Base-by-base conservation (phyloP, 2,888 invertebrate genomes). In the Catonia carolina region DNA sequence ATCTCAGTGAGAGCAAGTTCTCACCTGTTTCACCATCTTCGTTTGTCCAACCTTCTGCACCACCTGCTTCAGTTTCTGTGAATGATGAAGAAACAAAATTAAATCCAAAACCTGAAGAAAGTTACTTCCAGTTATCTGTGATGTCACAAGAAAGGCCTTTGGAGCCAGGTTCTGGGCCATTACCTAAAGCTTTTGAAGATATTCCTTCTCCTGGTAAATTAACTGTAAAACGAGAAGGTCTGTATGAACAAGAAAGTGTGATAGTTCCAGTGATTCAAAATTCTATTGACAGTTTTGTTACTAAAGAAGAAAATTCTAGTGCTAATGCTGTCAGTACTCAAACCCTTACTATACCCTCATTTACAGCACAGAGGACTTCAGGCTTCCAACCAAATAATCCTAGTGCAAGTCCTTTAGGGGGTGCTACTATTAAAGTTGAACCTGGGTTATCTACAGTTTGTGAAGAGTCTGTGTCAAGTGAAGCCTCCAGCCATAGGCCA, bases 271-370 rank as follows among this genome's bases (percentile, higher is more conserved):
- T 64, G 49, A 60, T 62, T 23, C 56, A 59, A 12, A 58, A 61
- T 2, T 42, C 60, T 22, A 55, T 61, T 18, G 65, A 65, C 31
- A 58, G 58, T 56, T 55, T 61, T 53, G 62, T 63, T 18, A 62
- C 64, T 20, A 66, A 66, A 59, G 66, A 66, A 52, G 66, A 66
- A 50, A 56, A 53, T 10, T 62, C 1, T 63, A 67, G 15, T 54
- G 22, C 45, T 14, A 45, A 23, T 55, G 18, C 54, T 45, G 18
- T 54, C 37, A 45, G 45, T 15, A 45, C 45, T 45, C 45, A 45
- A 23, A 45, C 45, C 2, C 22, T 45, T 14, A 45, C 45, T 12
- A 45, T 45, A 23, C 45, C 45, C 4, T 45, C 45, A 22, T 45
- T 37, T 27, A 39, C 22, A 37, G 41, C 41, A 15, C 52, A 52